Percentiles rank a stretch among this genome's conserved stretches.
Evolutionary conservation across 2,113 vertebrate genomes (phyloP).

Genomic region (Opisthocomus hoazin): DNA sequence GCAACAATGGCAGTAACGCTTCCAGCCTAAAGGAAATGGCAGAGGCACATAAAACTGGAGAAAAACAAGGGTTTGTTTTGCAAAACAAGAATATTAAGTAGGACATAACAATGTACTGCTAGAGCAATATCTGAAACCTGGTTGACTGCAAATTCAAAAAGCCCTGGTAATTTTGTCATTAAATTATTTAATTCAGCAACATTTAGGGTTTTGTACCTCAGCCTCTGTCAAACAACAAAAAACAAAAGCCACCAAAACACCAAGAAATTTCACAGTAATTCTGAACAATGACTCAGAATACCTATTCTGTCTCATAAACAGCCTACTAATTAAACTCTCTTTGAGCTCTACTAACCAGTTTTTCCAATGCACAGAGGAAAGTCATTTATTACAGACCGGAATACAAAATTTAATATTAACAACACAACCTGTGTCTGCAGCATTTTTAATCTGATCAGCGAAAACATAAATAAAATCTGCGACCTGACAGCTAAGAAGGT

Average conservation of each 20-base stretch:
- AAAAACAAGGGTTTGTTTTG: not conserved
- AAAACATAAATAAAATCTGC: conserved; percentile 68
- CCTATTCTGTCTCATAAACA: conserved; percentile 66
- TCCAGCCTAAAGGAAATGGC: not conserved
- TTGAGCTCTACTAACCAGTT: conserved; percentile 70
- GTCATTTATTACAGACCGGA: conserved; percentile 70
- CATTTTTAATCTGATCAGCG: conserved; percentile 70
- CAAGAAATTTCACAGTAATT: conserved; percentile 60
- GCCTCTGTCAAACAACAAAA: not conserved
- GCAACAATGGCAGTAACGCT: not conserved
- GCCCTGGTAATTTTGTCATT: conserved; percentile 48
- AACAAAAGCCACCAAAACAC: conserved; percentile 37
- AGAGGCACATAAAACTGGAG: not conserved
- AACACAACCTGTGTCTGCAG: conserved; percentile 64
- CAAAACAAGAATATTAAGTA: not conserved
- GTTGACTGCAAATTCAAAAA: not conserved
- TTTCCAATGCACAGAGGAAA: conserved; percentile 69
- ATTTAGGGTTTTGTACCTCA: conserved; percentile 28
- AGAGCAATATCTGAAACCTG: not conserved
- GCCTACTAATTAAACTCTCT: conserved; percentile 74
- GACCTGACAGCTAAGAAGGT: conserved; percentile 58
- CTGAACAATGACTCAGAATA: conserved; percentile 60
- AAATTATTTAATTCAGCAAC: conserved; percentile 34
- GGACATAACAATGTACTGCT: not conserved
- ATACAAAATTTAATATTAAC: conserved; percentile 73